Evolutionary conservation across 2,797 vertebrate species (phyloP), one percentile per base, ranked within the genome.

Genomic region (Anas bernieri): DNA sequence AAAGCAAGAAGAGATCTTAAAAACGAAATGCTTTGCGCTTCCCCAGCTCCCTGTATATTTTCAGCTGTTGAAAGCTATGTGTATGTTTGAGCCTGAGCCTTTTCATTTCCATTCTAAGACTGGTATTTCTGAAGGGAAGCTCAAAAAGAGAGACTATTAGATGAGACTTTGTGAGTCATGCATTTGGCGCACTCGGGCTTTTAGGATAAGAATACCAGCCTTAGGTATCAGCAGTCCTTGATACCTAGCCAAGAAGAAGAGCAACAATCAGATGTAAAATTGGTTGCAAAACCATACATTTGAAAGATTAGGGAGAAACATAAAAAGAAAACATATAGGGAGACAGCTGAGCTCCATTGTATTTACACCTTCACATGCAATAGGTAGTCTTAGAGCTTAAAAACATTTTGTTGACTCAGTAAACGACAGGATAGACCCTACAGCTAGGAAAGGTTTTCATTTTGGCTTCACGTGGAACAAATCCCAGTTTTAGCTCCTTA

Each of bases 121-220:
- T 54, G 45, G 45, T 23, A 45, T 92, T 93, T 93, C 77, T 92
- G 78, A 89, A 72, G 21, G 76, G 76, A 37, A 64, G 30, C 50
- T 66, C 54, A 56, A 55, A 74, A 46, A 10, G 23, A 88, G 74
- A 61, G 33, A 23, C 75, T 81, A 50, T 58, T 82, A 17, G 52
- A 85, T 88, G 68, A 72, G 90, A 39, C 79, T 88, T 25, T 74
- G 72, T 94, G 93, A 96, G 86, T 96, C 94, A 96, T 39, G 25
- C 62, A 9, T 68, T 93, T 92, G 83, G 64, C 72, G 94, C 74
- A 22, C 56, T 21, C 74, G 31, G 52, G 67, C 69, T 91, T 62
- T 77, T 54, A 91, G 74, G 78, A 55, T 73, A 77, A 84, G 87
- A 86, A 90, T 62, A 88, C 43, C 85, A 95, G 48, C 67, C 77